A percentile compares a stretch with the other conserved stretches of the same genome.
These are phyloP conservation scores for Periplaneta americana DNA, from an alignment of 1,140 invertebrate genomes.

Conservation along the genomic window DNA sequence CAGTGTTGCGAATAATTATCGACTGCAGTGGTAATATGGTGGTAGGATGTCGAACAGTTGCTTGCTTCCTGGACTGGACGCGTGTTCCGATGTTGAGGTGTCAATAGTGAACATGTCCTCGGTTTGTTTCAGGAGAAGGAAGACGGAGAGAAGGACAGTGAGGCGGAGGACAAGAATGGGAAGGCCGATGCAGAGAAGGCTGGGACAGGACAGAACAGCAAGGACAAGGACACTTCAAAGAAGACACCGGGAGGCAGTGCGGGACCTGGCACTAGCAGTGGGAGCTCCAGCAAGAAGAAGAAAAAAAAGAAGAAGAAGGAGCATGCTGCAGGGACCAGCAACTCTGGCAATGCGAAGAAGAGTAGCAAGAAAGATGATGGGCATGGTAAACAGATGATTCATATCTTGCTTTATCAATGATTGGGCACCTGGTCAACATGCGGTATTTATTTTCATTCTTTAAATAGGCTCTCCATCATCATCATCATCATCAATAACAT, in stretches of 20 bases:
- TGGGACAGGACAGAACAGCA: conserved; percentile 11
- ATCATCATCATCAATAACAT: no score
- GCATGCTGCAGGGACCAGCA: not conserved
- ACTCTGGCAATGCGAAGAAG: conserved; percentile 19
- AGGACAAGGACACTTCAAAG: conserved; percentile 5
- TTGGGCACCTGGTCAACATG: no score
- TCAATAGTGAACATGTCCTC: no score
- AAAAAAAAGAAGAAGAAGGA: conserved; percentile 26
- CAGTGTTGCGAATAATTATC: no score
- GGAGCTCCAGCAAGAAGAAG: conserved; percentile 21
- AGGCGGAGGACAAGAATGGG: conserved; percentile 20
- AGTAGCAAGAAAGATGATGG: conserved; percentile 17
- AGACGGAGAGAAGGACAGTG: conserved; percentile 60
- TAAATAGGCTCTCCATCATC: no score
- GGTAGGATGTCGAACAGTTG: no score
- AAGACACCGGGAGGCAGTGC: not conserved
- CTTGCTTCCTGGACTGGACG: no score
- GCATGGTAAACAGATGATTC: not conserved
- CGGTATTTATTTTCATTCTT: no score
- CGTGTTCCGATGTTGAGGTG: no score
- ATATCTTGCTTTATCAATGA: no score
- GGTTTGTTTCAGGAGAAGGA: conserved; percentile 42
- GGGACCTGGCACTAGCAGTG: conserved; percentile 14
- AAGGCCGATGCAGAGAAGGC: conserved; percentile 23
- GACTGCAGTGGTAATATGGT: no score